Evolutionary conservation across 2,113 vertebrate species (phyloP), one percentile per base, ranked within the genome.

Genomic region (Murina feae): DNA sequence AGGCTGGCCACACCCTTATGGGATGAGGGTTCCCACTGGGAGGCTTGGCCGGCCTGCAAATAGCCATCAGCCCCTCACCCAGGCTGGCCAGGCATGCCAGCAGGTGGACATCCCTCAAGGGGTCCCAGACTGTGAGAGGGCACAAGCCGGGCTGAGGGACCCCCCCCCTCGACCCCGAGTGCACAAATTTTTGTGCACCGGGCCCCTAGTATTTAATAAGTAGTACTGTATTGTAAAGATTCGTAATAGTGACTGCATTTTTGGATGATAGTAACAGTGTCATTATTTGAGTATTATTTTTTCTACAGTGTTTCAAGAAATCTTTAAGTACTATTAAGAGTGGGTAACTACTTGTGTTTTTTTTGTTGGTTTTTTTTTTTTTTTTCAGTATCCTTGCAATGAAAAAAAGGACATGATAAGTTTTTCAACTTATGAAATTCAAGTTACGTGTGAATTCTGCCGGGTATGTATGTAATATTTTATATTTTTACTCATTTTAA

Each of bases 371-470:
- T 98, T 65, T 5, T 35, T 44, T 97, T 92, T 30, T 95, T 95
- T 98, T 95, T 98, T 98, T 85, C 96, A 98, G 98, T 97, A 96
- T 97, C 85, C 95, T 97, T 98, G 98, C 97, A 97, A 98, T 98
- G 98, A 98, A 98, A 98, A 98, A 95, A 95, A 98, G 98, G 97
- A 98, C 96, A 97, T 98, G 98, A 97, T 98, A 98, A 96, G 89
- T 96, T 96, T 88, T 94, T 97, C 96, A 95, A 89, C 98, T 86
- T 98, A 93, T 98, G 98, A 98, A 98, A 98, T 97, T 98, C 97
- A 96, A 92, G 96, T 98, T 98, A 97, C 97, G 91, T 98, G 97
- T 98, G 97, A 98, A 97, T 97, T 98, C 97, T 98, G 97, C 91
- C 98, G 98, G 98, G 98, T 98, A 97, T 58, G 95, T 97, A 13